Conservation (phyloP, 1,140 invertebrate species). For the Hyles vespertilio region DNA sequence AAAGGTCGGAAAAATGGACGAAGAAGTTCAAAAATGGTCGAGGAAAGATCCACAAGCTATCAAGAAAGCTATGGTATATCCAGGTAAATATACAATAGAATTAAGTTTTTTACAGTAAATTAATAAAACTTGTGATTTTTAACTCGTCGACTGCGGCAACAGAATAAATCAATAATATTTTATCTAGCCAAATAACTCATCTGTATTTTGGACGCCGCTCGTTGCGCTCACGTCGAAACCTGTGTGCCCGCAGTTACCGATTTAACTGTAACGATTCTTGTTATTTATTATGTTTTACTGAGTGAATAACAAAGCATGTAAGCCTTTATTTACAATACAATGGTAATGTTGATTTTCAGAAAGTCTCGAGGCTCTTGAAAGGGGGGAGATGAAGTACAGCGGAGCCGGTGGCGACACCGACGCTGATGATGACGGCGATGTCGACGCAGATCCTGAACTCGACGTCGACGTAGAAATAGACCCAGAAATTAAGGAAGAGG, state of each 20-base stretch:
- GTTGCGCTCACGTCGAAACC: no score
- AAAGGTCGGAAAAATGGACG: constrained; percentile 97
- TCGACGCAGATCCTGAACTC: constrained; percentile 64
- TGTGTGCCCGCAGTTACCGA: no score
- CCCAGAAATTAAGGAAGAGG: constrained; percentile 60
- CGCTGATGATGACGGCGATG: constrained; percentile 69
- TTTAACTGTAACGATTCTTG: no score
- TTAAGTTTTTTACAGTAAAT: no score
- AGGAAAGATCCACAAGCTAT: constrained; percentile 93
- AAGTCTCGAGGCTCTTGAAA: constrained; percentile 86
- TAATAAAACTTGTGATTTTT: no score
- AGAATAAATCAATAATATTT: no score
- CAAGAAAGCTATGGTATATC: constrained; percentile 92
- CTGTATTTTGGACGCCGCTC: no score
- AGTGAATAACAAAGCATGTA: no score
- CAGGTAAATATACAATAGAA: constrained; percentile 73
- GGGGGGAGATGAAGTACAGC: constrained; percentile 90
- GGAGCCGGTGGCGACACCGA: constrained; percentile 71
- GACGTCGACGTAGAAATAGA: constrained; percentile 74
- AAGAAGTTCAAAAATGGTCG: constrained; percentile 97
- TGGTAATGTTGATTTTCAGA: constrained; percentile 72
- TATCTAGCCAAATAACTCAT: no score
- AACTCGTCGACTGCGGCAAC: no score
- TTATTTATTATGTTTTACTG: no score
- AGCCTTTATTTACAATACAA: no score